A percentile compares a stretch with the other conserved stretches of the same genome.
Evolutionary conservation across 2,888 invertebrate genomes (phyloP).

Genomic region (Hybos culiciformis): DNA sequence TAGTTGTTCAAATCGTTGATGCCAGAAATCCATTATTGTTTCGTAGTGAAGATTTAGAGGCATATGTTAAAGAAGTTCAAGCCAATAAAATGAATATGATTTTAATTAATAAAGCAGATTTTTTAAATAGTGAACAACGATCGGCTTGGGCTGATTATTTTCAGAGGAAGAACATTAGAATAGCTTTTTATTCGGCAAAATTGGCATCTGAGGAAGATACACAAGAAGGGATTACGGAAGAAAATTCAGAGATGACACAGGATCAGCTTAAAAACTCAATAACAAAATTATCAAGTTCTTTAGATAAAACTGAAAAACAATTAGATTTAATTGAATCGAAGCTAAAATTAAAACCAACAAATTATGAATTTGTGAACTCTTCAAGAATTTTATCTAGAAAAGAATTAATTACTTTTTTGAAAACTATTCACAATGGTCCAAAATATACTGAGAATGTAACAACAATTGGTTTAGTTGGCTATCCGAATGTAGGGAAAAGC

Average conservation of each 20-base stretch:
- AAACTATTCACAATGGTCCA: conserved; percentile 40
- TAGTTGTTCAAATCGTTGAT: conserved; percentile 89
- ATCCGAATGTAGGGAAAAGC: conserved; percentile 99
- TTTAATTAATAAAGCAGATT: conserved; percentile 91
- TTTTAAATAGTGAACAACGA: conserved; percentile 67
- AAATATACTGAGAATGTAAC: conserved; percentile 42
- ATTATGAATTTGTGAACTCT: conserved; percentile 18
- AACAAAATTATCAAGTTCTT: conserved; percentile 39
- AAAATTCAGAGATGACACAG: conserved; percentile 21
- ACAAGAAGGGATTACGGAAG: conserved; percentile 22
- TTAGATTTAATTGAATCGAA: conserved; percentile 41
- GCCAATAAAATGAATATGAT: conserved; percentile 62
- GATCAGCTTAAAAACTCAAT: conserved; percentile 39
- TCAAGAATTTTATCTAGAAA: conserved; percentile 43
- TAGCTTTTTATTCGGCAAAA: conserved; percentile 86
- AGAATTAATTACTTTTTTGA: conserved; percentile 58
- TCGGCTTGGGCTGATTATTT: conserved; percentile 79
- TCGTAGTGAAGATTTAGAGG: conserved; percentile 82
- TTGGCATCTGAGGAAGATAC: conserved; percentile 43
- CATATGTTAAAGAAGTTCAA: conserved; percentile 66
- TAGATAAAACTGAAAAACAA: conserved; percentile 42
- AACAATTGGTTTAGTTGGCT: conserved; percentile 91
- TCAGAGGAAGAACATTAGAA: conserved; percentile 48
- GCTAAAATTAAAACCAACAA: conserved; percentile 28
- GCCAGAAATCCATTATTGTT: conserved; percentile 91